phyloP scores from a whole-genome alignment of 2,113 vertebrate species.

The Heterotilapia buettikoferi region DNA sequence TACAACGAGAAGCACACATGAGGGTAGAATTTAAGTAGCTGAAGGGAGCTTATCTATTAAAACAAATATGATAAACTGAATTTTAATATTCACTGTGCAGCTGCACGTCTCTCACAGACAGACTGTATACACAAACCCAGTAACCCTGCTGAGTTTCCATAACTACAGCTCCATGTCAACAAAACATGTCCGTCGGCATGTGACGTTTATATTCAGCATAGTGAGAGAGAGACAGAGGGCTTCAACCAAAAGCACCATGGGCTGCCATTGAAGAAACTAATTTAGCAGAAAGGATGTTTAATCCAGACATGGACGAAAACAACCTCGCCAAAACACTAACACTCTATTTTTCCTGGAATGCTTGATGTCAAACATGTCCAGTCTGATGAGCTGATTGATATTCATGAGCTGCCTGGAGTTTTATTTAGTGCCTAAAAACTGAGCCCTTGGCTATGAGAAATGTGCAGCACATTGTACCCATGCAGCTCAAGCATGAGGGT shows the following conservation, averaged over 20 bases:
- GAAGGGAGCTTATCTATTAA: conserved; percentile 8
- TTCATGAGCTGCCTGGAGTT: conserved; percentile 42
- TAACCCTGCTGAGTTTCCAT: conserved; percentile 55
- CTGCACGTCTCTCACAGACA: not conserved
- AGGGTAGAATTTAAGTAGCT: not conserved
- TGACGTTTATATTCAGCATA: conserved; percentile 39
- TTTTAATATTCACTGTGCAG: conserved; percentile 12
- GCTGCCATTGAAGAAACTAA: conserved; percentile 19
- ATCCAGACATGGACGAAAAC: conserved; percentile 39
- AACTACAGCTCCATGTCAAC: conserved; percentile 48
- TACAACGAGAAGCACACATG: not conserved
- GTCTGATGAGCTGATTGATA: conserved; percentile 32
- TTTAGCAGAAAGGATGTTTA: conserved; percentile 37
- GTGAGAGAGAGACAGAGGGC: conserved; percentile 1
- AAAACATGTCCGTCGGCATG: conserved; percentile 43
- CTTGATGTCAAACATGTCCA: conserved; percentile 30
- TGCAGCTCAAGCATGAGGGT: not conserved
- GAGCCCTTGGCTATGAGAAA: conserved; percentile 3
- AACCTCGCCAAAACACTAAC: conserved; percentile 2
- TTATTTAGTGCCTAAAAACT: not conserved
- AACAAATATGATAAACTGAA: conserved; percentile 45
- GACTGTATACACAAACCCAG: conserved; percentile 30
- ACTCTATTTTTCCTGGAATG: conserved; percentile 6
- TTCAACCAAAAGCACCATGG: conserved; percentile 22
- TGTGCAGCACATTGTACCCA: not conserved